Conservation (phyloP, 2,888 invertebrate genomes). For the Agrypnus murinus region DNA sequence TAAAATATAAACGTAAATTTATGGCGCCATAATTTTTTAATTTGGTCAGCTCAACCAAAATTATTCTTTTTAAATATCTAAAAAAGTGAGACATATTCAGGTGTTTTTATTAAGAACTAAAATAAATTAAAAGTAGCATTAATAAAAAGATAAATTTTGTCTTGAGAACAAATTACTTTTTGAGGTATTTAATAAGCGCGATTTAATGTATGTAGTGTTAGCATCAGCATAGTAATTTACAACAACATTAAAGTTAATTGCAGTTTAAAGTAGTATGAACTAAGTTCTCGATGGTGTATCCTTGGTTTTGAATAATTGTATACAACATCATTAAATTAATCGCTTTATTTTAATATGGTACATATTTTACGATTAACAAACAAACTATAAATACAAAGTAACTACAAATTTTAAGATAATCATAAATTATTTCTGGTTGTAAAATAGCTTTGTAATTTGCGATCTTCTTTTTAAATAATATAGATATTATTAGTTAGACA, state of each 20-base stretch:
- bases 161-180: constrained; percentile 37
- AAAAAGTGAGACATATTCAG: too few species aligned
- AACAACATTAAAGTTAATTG: constrained; percentile 54
- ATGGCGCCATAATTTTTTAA: constrained; percentile 12
- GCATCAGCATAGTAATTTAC: constrained; percentile 51
- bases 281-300: constrained; percentile 28
- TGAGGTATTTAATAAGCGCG: constrained; percentile 41
- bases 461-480: too few species aligned
- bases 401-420: not conserved
- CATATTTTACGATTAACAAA: constrained; percentile 25
- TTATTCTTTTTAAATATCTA: too few species aligned
- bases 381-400: constrained; percentile 20
- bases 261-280: constrained; percentile 49
- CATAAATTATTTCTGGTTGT: too few species aligned
- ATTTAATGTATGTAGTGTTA: constrained; percentile 44
- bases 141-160: constrained; percentile 39
- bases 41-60: not conserved
- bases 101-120: too few species aligned
- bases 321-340: constrained; percentile 51
- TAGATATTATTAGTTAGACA: too few species aligned
- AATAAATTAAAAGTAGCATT: not conserved
- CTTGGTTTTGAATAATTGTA: constrained; percentile 44
- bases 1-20: not conserved
- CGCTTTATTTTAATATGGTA: constrained; percentile 46
- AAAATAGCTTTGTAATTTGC: too few species aligned